These are phyloP conservation scores for Idaea biselata DNA, from an alignment of 2,888 invertebrate genomes.

Conservation along the genomic window DNA sequence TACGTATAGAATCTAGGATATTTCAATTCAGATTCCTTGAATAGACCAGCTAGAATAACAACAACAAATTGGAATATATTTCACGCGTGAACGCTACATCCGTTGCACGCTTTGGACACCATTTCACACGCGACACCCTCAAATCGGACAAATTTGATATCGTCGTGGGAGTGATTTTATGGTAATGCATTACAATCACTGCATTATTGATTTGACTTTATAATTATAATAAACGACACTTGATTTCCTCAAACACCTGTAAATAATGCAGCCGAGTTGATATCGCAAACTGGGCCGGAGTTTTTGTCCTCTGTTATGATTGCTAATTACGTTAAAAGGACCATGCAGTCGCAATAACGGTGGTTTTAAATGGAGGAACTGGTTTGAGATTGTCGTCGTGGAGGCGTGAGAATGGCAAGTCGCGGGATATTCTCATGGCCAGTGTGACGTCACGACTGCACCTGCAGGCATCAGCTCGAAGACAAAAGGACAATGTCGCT, in stretches of 20 bases:
- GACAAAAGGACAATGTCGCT: slow-evolving; percentile 65
- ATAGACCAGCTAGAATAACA: slow-evolving; percentile 24
- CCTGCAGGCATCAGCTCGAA: slow-evolving; percentile 56
- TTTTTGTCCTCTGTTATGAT: slow-evolving; percentile 16
- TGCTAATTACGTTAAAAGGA: slow-evolving; percentile 36
- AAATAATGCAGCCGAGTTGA: slow-evolving; percentile 13
- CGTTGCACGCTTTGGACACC: slow-evolving; percentile 32
- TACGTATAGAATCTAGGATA: neutral
- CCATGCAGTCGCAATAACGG: slow-evolving; percentile 66
- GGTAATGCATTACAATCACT: slow-evolving; percentile 60
- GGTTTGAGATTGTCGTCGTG: slow-evolving; percentile 66
- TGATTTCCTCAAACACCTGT: slow-evolving; percentile 35
- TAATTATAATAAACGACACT: slow-evolving; percentile 46
- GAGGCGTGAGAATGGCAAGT: slow-evolving; percentile 76
- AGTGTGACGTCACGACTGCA: slow-evolving; percentile 65
- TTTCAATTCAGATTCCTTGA: slow-evolving; percentile 4
- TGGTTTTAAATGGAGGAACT: slow-evolving; percentile 66
- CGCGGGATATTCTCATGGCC: slow-evolving; percentile 70
- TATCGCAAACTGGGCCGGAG: slow-evolving; percentile 5
- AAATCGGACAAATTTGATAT: slow-evolving; percentile 44
- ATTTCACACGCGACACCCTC: slow-evolving; percentile 53
- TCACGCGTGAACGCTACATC: slow-evolving; percentile 62
- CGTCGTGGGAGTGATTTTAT: slow-evolving; percentile 74
- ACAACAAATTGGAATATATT: slow-evolving; percentile 66
- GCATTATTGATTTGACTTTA: slow-evolving; percentile 55